Conservation (phyloP, 2,113 vertebrate genomes). For the Rhipidura dahli region DNA sequence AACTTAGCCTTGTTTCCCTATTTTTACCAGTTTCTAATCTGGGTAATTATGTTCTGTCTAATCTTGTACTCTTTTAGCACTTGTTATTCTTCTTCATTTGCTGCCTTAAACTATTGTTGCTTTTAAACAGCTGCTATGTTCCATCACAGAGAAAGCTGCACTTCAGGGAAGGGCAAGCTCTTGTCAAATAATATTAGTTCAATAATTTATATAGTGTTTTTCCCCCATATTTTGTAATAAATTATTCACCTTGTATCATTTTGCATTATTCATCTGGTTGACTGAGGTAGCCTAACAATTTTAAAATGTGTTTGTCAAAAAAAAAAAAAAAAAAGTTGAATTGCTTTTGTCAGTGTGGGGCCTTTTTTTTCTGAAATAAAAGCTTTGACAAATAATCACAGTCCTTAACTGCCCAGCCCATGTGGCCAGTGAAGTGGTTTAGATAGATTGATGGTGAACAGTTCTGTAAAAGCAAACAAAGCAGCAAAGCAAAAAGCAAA, state of each 20-base stretch:
- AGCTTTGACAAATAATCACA: constrained; percentile 31
- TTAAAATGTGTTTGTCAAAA: constrained; percentile 50
- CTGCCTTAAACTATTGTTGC: constrained; percentile 38
- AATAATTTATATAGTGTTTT: constrained; percentile 47
- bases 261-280: constrained; percentile 52
- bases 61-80: constrained; percentile 13
- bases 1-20: not conserved
- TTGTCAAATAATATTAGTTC: constrained; percentile 66
- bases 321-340: constrained; percentile 39
- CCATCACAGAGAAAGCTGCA: constrained; percentile 38
- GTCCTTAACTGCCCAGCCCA: not conserved
- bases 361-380: not conserved
- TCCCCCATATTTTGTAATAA: constrained; percentile 42
- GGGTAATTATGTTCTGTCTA: constrained; percentile 26
- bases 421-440: constrained; percentile 37
- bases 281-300: constrained; percentile 37
- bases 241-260: constrained; percentile 61
- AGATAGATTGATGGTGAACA: not conserved
- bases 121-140: constrained; percentile 61
- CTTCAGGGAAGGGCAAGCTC: constrained; percentile 54
- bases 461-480: not conserved
- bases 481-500: not conserved
- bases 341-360: constrained; percentile 17
- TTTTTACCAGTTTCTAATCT: constrained; percentile 29
- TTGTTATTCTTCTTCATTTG: constrained; percentile 59